Base-by-base conservation (phyloP, 2,888 invertebrate species). In the Euplexia lucipara region DNA sequence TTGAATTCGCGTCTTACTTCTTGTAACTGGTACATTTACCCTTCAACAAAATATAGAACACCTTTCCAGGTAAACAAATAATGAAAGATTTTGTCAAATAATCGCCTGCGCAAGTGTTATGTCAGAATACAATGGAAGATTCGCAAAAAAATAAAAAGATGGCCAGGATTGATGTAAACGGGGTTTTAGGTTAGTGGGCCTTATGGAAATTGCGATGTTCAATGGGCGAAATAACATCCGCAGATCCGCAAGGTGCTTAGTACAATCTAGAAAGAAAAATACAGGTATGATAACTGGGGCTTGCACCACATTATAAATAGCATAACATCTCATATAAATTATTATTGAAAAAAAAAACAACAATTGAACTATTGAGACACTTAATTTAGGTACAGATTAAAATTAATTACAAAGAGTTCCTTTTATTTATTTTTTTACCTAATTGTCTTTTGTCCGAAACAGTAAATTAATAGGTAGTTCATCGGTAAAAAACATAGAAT, bases 71-170 rank as follows among this genome's bases (percentile, higher is more conserved):
- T 89, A 89, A 88, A 86, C 81, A 89, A 89, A 88, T 84, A 83
- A 74, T 80, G 86, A 89, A 88, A 90, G 86, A 86, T 89, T 88
- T 92, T 87, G 91, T 87, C 91, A 90, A 92, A 92, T 91, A 91
- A 90, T 90, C 91, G 87, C 81, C 86, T 88, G 82, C 90, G 91
- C 92, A 93, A 93, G 92, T 91, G 90, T 88, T 85, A 65, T 78
- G 78, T 80, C 64, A 75, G 78, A 82, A 77, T 82, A 90, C 86
- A 88, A 90, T 75, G 74, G 75, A 74, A 66, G 56, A 59, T 48
- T 53, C 52, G 73, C 79, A 87, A 89, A 88, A 88, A 83, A 71
- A 45, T 53, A 30, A 57, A 73, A 79, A 77, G 75, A 83, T 82
- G 82, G 78, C 81, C 88, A 90, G 89, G 88, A 89, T 90, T 89